Evolutionary conservation across 2,888 invertebrate genomes (phyloP).

Genomic region (Sarcophaga subvicina): DNA sequence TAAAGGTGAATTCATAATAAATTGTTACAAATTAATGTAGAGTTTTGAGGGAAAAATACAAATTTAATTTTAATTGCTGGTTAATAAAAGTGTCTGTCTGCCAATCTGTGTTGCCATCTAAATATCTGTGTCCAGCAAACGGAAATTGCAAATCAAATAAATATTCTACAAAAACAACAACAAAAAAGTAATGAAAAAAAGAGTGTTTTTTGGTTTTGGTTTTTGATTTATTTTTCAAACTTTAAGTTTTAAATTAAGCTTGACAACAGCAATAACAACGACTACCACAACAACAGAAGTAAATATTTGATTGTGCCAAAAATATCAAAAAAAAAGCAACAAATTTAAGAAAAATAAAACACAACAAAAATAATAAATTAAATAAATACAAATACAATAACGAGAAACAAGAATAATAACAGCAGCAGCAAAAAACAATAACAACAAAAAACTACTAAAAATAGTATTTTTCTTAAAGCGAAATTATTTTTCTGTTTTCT

Average conservation of each 20-base stretch:
- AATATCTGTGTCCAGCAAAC: slow-evolving; percentile 2
- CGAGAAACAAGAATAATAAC: slow-evolving; percentile 31
- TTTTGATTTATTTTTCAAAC: slow-evolving; percentile 20
- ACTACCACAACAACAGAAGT: not conserved
- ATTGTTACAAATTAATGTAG: not conserved
- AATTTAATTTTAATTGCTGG: too few relatives aligned
- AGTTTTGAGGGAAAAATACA: too few relatives aligned
- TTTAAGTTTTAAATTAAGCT: slow-evolving; percentile 48
- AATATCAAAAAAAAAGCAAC: slow-evolving; percentile 15
- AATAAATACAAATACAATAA: slow-evolving; percentile 48
- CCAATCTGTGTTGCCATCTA: slow-evolving; percentile 5
- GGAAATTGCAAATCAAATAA: slow-evolving; percentile 56
- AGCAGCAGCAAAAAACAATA: slow-evolving; percentile 4
- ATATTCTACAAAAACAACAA: not conserved
- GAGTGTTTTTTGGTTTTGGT: slow-evolving; percentile 25
- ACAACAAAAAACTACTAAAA: slow-evolving; percentile 36
- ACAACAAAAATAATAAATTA: slow-evolving; percentile 19
- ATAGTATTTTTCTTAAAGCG: slow-evolving; percentile 48
- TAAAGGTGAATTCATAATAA: too few relatives aligned
- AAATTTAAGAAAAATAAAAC: slow-evolving; percentile 2
- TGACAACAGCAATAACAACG: slow-evolving; percentile 21
- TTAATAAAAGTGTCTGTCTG: not conserved
- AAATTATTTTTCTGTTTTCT: slow-evolving; percentile 18
- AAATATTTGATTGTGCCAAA: slow-evolving; percentile 56
- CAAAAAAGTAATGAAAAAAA: slow-evolving; percentile 11